These are phyloP conservation scores for Riptortus pedestris DNA, from an alignment of 1,140 invertebrate species.

Conservation along the genomic window DNA sequence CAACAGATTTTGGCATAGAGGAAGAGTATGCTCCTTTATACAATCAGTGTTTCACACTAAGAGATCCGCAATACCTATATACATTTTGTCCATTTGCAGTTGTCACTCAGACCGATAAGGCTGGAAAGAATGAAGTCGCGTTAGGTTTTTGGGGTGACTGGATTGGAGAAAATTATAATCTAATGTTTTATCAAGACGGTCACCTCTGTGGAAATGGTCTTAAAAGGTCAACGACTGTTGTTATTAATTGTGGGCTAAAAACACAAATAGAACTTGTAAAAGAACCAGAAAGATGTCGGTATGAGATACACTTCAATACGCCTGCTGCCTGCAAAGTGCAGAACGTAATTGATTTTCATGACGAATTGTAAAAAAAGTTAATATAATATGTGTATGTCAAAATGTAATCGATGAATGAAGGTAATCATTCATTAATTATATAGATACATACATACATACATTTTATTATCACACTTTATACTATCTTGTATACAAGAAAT, in stretches of 20 bases:
- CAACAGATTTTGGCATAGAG: conserved; percentile 81
- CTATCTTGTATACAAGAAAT: no score
- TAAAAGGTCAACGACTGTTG: conserved; percentile 65
- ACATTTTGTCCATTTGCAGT: conserved; percentile 87
- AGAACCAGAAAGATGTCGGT: conserved; percentile 94
- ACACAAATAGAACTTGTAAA: conserved; percentile 69
- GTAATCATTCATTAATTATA: no score
- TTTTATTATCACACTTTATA: no score
- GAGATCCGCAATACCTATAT: conserved; percentile 90
- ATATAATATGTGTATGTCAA: no score
- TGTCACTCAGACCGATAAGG: conserved; percentile 74
- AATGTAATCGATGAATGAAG: no score
- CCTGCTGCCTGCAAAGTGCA: conserved; percentile 70
- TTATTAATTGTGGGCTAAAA: conserved; percentile 74
- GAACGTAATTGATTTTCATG: conserved; percentile 36
- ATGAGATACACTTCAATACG: conserved; percentile 77
- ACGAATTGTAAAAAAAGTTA: conserved; percentile 40
- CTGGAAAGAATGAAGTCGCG: conserved; percentile 67
- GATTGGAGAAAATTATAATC: conserved; percentile 67
- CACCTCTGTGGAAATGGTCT: conserved; percentile 96
- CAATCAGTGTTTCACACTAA: conserved; percentile 83
- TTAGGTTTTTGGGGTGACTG: conserved; percentile 83
- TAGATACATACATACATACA: no score
- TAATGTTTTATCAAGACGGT: conserved; percentile 79
- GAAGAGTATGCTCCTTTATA: conserved; percentile 80